Evolutionary conservation across 2,888 invertebrate species (phyloP).

Genomic region (Amiota minor): DNA sequence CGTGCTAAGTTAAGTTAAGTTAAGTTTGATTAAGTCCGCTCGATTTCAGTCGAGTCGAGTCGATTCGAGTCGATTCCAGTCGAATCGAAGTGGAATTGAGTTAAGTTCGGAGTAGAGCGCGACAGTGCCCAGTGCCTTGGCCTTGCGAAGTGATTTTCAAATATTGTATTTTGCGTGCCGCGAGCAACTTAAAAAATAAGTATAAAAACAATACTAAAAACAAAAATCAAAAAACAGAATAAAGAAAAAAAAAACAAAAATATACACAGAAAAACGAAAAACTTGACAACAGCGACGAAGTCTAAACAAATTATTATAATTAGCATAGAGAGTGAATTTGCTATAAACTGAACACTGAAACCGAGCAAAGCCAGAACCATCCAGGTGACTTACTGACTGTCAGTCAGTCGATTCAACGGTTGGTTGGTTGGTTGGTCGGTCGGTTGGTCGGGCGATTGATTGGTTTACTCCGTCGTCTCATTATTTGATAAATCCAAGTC

Average conservation of each 20-base stretch:
- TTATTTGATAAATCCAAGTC: background rate
- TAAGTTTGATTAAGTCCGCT: no score
- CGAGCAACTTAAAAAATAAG: slow-evolving; percentile 8
- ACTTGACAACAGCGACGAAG: slow-evolving; percentile 12
- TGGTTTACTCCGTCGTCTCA: background rate
- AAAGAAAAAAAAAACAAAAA: no score
- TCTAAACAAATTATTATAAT: slow-evolving; percentile 60
- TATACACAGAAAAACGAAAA: background rate
- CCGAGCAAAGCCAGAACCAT: no score
- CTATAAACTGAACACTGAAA: slow-evolving; percentile 39
- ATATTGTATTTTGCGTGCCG: slow-evolving; percentile 25
- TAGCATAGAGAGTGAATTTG: slow-evolving; percentile 53
- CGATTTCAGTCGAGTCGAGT: no score
- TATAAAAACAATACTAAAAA: background rate
- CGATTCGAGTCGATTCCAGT: background rate
- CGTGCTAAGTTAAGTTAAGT: no score
- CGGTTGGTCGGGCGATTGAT: slow-evolving; percentile 7
- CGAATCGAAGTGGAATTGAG: background rate
- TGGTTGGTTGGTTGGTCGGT: background rate
- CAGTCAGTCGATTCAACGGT: no score
- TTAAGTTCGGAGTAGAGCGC: background rate
- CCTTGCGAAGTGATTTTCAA: slow-evolving; percentile 15
- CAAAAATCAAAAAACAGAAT: background rate
- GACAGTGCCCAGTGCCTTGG: slow-evolving; percentile 1
- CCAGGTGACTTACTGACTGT: no score